phyloP scores from a whole-genome alignment of 1,140 invertebrate genomes.

The Chelonus insularis region DNA sequence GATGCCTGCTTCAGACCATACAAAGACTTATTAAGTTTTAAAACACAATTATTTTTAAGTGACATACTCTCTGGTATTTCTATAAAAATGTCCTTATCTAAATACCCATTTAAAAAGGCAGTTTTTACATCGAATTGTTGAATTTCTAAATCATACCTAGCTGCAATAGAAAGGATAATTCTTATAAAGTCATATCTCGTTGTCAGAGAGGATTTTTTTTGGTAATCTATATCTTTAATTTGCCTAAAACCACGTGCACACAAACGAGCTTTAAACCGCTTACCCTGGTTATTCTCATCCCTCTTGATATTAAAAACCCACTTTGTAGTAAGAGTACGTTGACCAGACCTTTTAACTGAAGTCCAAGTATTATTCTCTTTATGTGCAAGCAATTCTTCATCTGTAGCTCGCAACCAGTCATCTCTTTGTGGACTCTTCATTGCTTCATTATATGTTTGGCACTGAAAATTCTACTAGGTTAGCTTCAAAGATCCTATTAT shows the following conservation, averaged over 20 bases:
- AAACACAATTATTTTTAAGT: constrained; percentile 30
- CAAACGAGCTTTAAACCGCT: constrained; percentile 22
- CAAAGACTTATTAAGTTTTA: constrained; percentile 30
- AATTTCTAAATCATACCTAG: constrained; percentile 28
- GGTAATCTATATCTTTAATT: constrained; percentile 16
- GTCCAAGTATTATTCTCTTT: constrained; percentile 33
- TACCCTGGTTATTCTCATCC: constrained; percentile 31
- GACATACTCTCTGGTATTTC: neutral
- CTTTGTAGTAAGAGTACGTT: constrained; percentile 22
- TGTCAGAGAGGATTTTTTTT: constrained; percentile 34
- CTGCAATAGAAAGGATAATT: constrained; percentile 24
- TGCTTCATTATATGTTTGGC: constrained; percentile 20
- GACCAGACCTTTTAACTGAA: constrained; percentile 24
- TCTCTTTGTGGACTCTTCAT: neutral
- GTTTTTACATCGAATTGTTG: constrained; percentile 42
- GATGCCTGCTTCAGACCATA: constrained; percentile 40
- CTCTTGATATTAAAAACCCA: constrained; percentile 45
- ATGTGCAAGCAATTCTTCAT: constrained; percentile 34
- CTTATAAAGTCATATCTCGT: constrained; percentile 26
- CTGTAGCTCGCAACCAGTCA: constrained; percentile 35
- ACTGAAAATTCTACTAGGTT: neutral
- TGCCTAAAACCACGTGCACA: constrained; percentile 25
- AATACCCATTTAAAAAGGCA: constrained; percentile 35
- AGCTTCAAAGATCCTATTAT: neutral
- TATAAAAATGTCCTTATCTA: neutral